Conservation (phyloP, 2,888 invertebrate species). For the Cryptocephalus moraei region DNA sequence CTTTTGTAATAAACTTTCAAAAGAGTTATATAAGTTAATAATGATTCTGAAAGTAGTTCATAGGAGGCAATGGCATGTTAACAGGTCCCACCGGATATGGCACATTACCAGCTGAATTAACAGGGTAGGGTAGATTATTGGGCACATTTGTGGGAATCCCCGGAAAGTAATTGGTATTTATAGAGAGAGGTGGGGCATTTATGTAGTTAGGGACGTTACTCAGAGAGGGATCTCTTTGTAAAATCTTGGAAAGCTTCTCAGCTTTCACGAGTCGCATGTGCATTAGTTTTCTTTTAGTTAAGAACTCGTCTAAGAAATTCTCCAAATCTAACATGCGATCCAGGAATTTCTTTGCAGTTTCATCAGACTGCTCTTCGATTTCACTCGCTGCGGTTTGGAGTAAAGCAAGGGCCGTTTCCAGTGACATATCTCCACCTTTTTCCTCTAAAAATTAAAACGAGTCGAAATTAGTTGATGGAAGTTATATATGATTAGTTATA, state of each 20-base stretch:
- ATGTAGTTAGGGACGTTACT: conserved; percentile 31
- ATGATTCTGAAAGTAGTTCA: conserved; percentile 31
- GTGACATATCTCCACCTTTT: conserved; percentile 64
- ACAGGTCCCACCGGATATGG: conserved; percentile 65
- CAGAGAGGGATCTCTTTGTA: conserved; percentile 36
- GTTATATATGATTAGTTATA: not conserved
- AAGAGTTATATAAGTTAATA: conserved; percentile 15
- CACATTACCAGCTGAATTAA: conserved; percentile 24
- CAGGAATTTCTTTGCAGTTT: conserved; percentile 69
- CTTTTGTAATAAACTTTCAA: too few species aligned
- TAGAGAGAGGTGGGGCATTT: conserved; percentile 33
- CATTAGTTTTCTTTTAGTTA: conserved; percentile 62
- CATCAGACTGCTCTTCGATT: conserved; percentile 88
- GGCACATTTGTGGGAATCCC: conserved; percentile 27
- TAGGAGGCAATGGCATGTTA: conserved; percentile 67
- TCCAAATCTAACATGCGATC: conserved; percentile 64
- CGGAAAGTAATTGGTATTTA: conserved; percentile 40
- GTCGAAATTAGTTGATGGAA: not conserved
- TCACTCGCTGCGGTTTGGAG: conserved; percentile 87
- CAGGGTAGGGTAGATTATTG: conserved; percentile 23
- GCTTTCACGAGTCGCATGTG: conserved; percentile 82
- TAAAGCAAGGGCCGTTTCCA: conserved; percentile 79
- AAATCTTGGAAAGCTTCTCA: conserved; percentile 80
- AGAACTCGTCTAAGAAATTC: conserved; percentile 76
- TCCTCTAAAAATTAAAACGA: conserved; percentile 47